A percentile compares a stretch with the other conserved stretches of the same genome.
These are phyloP conservation scores for Beris chalybata DNA, from an alignment of 2,888 invertebrate species.

Conservation along the genomic window DNA sequence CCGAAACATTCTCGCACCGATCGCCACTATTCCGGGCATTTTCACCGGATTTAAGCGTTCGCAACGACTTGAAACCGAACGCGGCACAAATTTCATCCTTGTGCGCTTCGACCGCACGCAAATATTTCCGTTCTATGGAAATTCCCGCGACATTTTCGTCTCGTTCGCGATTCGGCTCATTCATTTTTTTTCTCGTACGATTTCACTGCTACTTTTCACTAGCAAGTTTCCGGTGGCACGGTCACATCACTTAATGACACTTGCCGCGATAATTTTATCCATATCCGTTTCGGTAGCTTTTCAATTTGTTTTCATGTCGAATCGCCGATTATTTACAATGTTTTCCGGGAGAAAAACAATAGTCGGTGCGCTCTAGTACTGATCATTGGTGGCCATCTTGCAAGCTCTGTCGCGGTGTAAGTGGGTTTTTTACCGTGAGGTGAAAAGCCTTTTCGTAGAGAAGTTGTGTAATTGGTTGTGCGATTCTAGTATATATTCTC, in stretches of 20 bases:
- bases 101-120: slow-evolving; percentile 31
- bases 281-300: background rate
- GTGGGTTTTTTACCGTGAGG: background rate
- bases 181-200: slow-evolving; percentile 12
- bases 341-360: slow-evolving; percentile 26
- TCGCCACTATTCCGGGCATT: slow-evolving; percentile 15
- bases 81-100: slow-evolving; percentile 36
- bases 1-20: too few species aligned
- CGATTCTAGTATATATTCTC: too few species aligned
- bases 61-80: slow-evolving; percentile 35
- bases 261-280: background rate
- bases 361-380: slow-evolving; percentile 17
- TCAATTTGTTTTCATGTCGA: slow-evolving; percentile 7
- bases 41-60: slow-evolving; percentile 23
- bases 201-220: background rate
- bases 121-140: slow-evolving; percentile 30
- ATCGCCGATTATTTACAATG: slow-evolving; percentile 21
- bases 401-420: slow-evolving; percentile 5
- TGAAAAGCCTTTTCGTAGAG: too few species aligned
- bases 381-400: slow-evolving; percentile 25
- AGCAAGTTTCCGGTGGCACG: slow-evolving; percentile 1
- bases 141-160: slow-evolving; percentile 8
- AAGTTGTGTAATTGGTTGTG: too few species aligned
- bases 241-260: slow-evolving; percentile 11
- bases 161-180: slow-evolving; percentile 7